Evolutionary conservation across 2,888 invertebrate species (phyloP), one percentile per base, ranked within the genome.

Genomic region (Drosophila vallismaia): DNA sequence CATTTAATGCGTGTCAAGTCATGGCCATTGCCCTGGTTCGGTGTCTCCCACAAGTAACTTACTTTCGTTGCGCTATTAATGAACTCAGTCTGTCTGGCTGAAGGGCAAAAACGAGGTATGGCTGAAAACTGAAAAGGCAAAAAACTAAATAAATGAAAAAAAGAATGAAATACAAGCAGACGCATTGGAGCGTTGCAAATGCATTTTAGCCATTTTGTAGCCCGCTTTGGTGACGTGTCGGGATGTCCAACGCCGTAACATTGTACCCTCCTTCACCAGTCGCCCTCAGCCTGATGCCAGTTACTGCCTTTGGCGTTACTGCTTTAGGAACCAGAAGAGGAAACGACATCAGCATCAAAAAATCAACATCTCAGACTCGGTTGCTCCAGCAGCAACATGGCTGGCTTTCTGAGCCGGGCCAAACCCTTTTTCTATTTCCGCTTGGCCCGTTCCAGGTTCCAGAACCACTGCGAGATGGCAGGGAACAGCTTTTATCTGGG

Each of bases 351-450:
- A 62, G 51, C 49, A 51, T 6, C 62, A 64, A n/a, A 56, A 71
- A 56, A 71, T 53, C 54, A 58, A 4, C 58, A 58, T 67, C 66
- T 44, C 53, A 60, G 26, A 57, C 68, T 48, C 63, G 51, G 48
- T 57, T 48, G 48, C 44, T 9, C 66, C 70, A 71, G 53, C 58
- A 59, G 33, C 59, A 51, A 62, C 51, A 51, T 62, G 60, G 50
- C 56, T 62, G 67, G 60, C 68, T 57, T 33, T 66, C 38, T 38
- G 29, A 24, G 53, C 28, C 59, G 58, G 44, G 83, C 83, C 87
- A 79, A 68, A 55, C 87, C 82, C 80, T 79, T 78, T 82, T 83
- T 86, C 88, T 80, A 88, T 84, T 88, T 88, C 89, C 89, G 87
- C 73, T 88, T 58, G 72, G 55, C 5, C 31, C 46, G n/a, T n/a